phyloP scores from a whole-genome alignment of 2,113 vertebrate genomes.

The Cheilinus undulatus region DNA sequence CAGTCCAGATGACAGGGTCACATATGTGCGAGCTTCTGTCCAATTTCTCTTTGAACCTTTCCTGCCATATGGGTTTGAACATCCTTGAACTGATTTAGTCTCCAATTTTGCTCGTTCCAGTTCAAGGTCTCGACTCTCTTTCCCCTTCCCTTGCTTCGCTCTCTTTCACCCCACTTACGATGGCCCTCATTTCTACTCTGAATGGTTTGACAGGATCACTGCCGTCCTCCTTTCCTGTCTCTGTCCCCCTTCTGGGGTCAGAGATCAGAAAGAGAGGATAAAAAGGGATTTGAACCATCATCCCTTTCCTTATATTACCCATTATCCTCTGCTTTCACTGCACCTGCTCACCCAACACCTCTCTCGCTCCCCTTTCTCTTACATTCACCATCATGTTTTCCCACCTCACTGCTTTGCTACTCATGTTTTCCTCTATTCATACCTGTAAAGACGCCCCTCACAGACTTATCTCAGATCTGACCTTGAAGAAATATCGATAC shows the following conservation, averaged over 20 bases:
- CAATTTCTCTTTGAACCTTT: conserved; percentile 63
- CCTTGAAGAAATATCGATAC: conserved; percentile 21
- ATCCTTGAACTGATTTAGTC: conserved; percentile 63
- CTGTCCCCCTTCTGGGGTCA: conserved; percentile 63
- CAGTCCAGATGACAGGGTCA: conserved; percentile 45
- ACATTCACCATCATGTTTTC: conserved; percentile 30
- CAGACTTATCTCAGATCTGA: conserved; percentile 23
- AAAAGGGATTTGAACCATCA: conserved; percentile 74
- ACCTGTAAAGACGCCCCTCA: background rate
- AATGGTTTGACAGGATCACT: conserved; percentile 26
- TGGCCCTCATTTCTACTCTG: conserved; percentile 30
- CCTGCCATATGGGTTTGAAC: conserved; percentile 53
- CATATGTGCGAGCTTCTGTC: conserved; percentile 56
- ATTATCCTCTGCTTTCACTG: conserved; percentile 69
- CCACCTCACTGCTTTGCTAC: background rate
- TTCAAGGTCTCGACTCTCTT: conserved; percentile 56
- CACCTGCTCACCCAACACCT: conserved; percentile 70
- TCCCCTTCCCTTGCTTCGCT: conserved; percentile 59
- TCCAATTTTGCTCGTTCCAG: conserved; percentile 55
- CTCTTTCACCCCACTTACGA: conserved; percentile 30
- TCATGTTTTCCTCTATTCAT: conserved; percentile 18
- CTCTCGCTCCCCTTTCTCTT: background rate
- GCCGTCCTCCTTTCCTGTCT: conserved; percentile 27
- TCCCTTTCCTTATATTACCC: conserved; percentile 69
- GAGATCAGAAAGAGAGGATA: conserved; percentile 66